These are phyloP conservation scores for Chrysemys picta DNA, from an alignment of 2,113 vertebrate genomes.

Conservation along the genomic window DNA sequence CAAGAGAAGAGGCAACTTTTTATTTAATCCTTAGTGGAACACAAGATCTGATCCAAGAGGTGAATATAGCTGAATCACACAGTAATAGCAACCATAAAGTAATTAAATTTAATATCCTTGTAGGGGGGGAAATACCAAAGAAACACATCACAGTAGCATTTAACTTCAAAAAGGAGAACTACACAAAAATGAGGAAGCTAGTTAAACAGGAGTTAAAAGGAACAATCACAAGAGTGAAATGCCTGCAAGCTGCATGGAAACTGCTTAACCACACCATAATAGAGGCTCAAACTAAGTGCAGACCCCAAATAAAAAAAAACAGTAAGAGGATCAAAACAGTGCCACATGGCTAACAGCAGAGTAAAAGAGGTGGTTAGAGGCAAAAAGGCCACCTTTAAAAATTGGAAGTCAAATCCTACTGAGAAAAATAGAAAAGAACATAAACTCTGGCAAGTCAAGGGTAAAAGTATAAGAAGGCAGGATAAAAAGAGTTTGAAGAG, in stretches of 20 bases:
- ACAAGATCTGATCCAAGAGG: background rate
- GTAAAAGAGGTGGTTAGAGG: background rate
- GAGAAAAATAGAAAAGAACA: background rate
- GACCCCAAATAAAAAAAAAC: background rate
- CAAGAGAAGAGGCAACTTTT: background rate
- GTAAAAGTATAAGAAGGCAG: background rate
- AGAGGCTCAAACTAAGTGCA: background rate
- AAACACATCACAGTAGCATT: background rate
- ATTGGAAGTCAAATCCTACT: background rate
- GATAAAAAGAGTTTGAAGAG: background rate
- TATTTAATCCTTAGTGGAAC: background rate
- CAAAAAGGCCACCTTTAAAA: background rate
- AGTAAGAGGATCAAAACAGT: background rate
- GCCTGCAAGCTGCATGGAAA: background rate
- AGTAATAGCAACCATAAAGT: background rate
- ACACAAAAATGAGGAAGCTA: background rate
- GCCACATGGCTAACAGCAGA: background rate
- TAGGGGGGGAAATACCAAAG: background rate
- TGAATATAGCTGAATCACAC: background rate
- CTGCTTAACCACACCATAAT: background rate
- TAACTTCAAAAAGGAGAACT: background rate
- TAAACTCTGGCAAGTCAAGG: background rate
- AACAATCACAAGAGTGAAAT: background rate
- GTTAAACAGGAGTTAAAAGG: background rate
- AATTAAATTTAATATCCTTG: background rate